Evolutionary conservation across 2,888 invertebrate genomes (phyloP), one percentile per base, ranked within the genome.

Genomic region (Spodoptera littoralis): DNA sequence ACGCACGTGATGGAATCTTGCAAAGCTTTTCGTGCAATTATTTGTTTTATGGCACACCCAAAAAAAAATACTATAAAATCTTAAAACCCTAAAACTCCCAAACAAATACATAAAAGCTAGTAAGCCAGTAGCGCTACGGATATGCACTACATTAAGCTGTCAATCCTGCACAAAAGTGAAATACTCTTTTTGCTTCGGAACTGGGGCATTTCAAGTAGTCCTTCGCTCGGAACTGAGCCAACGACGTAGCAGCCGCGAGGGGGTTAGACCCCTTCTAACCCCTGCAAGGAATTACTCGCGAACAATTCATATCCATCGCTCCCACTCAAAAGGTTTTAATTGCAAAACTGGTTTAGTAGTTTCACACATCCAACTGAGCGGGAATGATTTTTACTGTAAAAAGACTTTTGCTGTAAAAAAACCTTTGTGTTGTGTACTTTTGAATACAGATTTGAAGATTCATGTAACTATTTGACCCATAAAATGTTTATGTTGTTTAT

Each of bases 191-290:
- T 72, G 36, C 70, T 48, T 63, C 60, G 54, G 54, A 87, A 80
- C 80, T 85, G 70, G 84, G 77, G 70, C 85, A 76, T 76, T 81
- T 82, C 76, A 80, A 87, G 86, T 82, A 83, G 80, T 82, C 68
- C 81, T 84, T 72, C 68, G 71, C 70, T 70, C 64, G 59, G 66
- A 74, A 73, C 62, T 58, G 64, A 75, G 70, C 57, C 61, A 68
- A 69, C 75, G 66, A 46, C 43, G 59, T 44, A 47, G 30, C 60
- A 54, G 61, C 13, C 58, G 53, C 18, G 36, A 51, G 47, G 42
- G 27, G 56, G 3, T 36, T 36, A 8, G 42, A 27, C n/a, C 8
- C 11, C 48, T 48, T 55, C 54, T 36, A 64, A 59, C 59, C 63
- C 51, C 66, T 68, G 56, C 66, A 73, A 77, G 77, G 73, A 80